Conservation (phyloP, 2,113 vertebrate species). For the Rhynchomys soricoides region DNA sequence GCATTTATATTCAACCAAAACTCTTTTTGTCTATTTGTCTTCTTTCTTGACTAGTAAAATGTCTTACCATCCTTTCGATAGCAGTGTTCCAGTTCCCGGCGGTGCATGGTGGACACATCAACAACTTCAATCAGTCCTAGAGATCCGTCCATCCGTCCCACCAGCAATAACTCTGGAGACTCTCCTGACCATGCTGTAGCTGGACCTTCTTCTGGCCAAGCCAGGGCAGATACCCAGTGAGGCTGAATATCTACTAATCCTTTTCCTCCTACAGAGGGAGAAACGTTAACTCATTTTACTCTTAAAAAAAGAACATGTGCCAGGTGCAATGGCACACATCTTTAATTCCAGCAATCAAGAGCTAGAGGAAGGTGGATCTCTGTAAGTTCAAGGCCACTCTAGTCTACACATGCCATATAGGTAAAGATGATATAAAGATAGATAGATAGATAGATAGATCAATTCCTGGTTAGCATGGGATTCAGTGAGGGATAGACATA, state of each 20-base stretch:
- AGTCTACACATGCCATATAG: background rate
- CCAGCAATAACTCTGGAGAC: constrained; percentile 92
- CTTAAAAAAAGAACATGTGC: background rate
- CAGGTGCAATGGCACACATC: no score
- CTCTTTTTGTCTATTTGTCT: background rate
- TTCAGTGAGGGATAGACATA: background rate
- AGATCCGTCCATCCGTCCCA: constrained; percentile 97
- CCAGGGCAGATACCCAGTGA: constrained; percentile 96
- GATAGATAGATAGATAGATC: background rate
- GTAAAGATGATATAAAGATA: background rate
- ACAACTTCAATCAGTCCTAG: constrained; percentile 95
- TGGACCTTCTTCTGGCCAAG: constrained; percentile 93
- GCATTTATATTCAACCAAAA: background rate
- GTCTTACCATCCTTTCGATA: constrained; percentile 95
- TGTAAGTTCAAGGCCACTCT: background rate
- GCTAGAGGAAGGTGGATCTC: background rate
- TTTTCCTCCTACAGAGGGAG: constrained; percentile 90
- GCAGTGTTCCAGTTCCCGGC: constrained; percentile 95
- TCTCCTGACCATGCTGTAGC: constrained; percentile 91
- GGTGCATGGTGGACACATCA: constrained; percentile 91
- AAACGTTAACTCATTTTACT: constrained; percentile 65
- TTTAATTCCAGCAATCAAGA: background rate
- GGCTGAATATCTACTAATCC: constrained; percentile 95
- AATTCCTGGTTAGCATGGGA: background rate
- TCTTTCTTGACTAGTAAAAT: background rate